Conservation (phyloP, 2,113 vertebrate species). For the Pyrgilauda ruficollis region DNA sequence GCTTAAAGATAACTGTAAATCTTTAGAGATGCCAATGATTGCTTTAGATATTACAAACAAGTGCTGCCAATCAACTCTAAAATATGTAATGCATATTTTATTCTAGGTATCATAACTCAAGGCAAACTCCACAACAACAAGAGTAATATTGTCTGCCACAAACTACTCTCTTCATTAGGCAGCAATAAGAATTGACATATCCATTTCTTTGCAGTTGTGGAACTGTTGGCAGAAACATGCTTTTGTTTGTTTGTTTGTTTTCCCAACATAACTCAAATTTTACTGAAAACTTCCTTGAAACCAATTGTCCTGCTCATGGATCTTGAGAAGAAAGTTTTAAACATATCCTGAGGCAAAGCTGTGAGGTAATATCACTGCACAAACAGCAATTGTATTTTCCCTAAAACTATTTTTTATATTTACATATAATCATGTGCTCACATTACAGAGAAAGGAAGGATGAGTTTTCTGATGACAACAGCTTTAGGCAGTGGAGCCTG, state of each 20-base stretch:
- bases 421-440: neutral
- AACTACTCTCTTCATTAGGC: conserved; percentile 25
- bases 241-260: neutral
- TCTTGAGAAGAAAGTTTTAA: conserved; percentile 26
- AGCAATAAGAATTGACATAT: conserved; percentile 3
- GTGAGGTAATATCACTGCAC: neutral
- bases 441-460: neutral
- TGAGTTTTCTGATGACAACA: neutral
- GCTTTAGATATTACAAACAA: conserved; percentile 72
- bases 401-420: neutral
- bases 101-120: conserved; percentile 32
- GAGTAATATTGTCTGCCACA: conserved; percentile 56
- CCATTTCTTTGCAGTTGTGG: conserved; percentile 19
- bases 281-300: conserved; percentile 31
- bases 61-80: conserved; percentile 72
- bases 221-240: neutral
- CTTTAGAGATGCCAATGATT: conserved; percentile 72
- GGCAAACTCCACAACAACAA: conserved; percentile 55
- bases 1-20: conserved; percentile 78
- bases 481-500: neutral
- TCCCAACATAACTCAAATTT: neutral
- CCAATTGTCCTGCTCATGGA: neutral
- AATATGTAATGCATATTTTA: conserved; percentile 21
- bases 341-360: neutral
- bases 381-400: neutral